phyloP scores from a whole-genome alignment of 2,888 invertebrate genomes.

The Stenichneumon culpator region DNA sequence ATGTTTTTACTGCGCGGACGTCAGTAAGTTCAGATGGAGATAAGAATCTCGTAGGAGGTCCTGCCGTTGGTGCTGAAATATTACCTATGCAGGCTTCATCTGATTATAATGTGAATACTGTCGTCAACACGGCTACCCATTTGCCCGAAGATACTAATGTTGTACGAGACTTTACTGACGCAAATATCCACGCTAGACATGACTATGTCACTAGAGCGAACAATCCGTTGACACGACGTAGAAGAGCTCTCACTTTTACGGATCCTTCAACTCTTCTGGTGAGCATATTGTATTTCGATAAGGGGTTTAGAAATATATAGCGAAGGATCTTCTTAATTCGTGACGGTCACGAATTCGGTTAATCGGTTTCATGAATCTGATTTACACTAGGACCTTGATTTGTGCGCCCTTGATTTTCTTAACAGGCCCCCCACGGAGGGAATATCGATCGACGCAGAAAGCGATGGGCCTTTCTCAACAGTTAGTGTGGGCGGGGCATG shows the following conservation, averaged over 20 bases:
- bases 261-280: constrained; percentile 78
- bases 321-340: background rate
- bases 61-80: background rate
- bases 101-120: background rate
- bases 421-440: too few species aligned
- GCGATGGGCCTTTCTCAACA: too few species aligned
- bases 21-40: background rate
- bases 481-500: too few species aligned
- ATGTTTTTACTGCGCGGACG: background rate
- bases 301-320: background rate
- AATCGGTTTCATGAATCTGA: background rate
- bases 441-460: too few species aligned
- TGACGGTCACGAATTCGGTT: background rate
- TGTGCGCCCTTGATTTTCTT: too few species aligned
- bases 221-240: constrained; percentile 66
- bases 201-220: background rate
- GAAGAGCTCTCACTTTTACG: constrained; percentile 78
- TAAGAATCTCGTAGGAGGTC: background rate
- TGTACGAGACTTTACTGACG: background rate
- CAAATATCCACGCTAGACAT: background rate
- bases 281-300: constrained; percentile 61
- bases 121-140: background rate
- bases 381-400: too few species aligned
- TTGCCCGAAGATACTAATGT: background rate
- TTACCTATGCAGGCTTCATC: background rate